phyloP scores from a whole-genome alignment of 2,113 vertebrate species.

The Alligator sinensis region DNA sequence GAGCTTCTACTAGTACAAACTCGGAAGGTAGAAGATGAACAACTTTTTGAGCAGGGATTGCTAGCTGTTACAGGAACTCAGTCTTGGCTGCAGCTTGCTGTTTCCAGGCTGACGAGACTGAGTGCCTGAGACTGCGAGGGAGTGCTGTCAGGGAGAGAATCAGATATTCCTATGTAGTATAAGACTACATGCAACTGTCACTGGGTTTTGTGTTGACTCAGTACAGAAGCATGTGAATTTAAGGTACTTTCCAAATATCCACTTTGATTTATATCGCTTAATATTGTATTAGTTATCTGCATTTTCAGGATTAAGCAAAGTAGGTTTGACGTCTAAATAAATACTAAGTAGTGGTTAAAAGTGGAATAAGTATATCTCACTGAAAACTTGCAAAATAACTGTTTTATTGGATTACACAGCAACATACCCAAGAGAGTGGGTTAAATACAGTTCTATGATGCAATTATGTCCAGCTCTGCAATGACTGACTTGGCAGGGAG shows the following conservation, averaged over 20 bases:
- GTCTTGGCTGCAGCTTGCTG: neutral
- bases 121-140: neutral
- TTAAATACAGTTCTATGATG: neutral
- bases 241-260: neutral
- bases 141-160: neutral
- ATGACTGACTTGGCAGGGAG: too few relatives aligned
- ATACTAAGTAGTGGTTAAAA: neutral
- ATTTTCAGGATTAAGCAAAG: neutral
- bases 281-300: neutral
- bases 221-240: neutral
- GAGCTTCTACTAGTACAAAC: neutral
- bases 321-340: neutral
- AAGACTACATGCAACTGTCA: fast-evolving
- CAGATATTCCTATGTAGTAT: fast-evolving
- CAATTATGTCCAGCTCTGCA: neutral
- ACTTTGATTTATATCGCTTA: neutral
- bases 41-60: neutral
- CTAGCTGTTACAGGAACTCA: neutral
- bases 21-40: neutral
- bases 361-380: neutral
- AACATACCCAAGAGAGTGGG: neutral
- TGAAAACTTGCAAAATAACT: neutral
- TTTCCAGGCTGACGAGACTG: too few relatives aligned
- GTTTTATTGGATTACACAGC: neutral
- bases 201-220: neutral